Percentiles rank a stretch among this genome's conserved stretches.
phyloP scores from a whole-genome alignment of 2,888 invertebrate species.

The Lepidocyrtoides sp. region DNA sequence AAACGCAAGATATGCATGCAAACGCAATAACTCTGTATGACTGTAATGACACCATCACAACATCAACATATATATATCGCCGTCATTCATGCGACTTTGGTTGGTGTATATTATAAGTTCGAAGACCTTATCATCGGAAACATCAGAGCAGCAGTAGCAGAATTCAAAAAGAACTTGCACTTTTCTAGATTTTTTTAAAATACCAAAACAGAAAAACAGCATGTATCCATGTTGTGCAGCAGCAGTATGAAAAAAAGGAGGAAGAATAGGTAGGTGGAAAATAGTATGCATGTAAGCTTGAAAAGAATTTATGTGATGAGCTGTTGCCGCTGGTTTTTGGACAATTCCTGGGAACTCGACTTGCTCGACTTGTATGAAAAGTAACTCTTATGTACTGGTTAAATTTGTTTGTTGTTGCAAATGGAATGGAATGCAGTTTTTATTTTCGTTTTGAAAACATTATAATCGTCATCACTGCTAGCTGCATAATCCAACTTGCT shows the following conservation, averaged over 20 bases:
- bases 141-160: background rate
- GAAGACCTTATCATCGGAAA: conserved; percentile 49
- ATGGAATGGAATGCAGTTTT: conserved; percentile 50
- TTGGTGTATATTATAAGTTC: conserved; percentile 21
- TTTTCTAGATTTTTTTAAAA: background rate
- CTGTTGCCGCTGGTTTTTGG: conserved; percentile 33
- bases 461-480: background rate
- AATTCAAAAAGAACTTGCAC: background rate
- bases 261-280: background rate
- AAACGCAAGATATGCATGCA: conserved; percentile 8
- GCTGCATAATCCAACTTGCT: background rate
- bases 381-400: background rate
- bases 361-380: background rate
- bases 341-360: conserved; percentile 29
- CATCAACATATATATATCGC: too few relatives aligned
- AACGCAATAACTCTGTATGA: background rate
- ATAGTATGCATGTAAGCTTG: background rate
- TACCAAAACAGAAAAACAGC: conserved; percentile 11
- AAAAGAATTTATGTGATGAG: conserved; percentile 30
- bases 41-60: background rate
- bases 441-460: background rate
- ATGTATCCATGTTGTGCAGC: background rate
- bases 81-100: background rate
- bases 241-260: background rate
- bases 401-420: conserved; percentile 38